Evolutionary conservation across 2,888 invertebrate genomes (phyloP).

Genomic region (Brassicogethes aeneus): DNA sequence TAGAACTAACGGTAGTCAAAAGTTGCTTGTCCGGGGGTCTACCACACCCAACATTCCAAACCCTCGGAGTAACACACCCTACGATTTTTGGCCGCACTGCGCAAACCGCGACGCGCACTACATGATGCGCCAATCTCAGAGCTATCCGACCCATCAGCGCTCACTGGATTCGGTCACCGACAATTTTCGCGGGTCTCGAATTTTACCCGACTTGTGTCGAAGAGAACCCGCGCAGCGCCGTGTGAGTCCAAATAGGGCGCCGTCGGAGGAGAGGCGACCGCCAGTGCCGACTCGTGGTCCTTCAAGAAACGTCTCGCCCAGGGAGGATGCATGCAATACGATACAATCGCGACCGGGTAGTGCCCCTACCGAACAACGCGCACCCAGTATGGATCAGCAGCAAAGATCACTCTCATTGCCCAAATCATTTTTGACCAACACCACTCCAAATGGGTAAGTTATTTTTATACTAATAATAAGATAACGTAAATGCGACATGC

Average conservation of each 20-base stretch:
- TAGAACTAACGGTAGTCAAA: constrained; percentile 23
- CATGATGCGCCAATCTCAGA: constrained; percentile 45
- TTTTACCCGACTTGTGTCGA: constrained; percentile 9
- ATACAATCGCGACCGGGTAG: constrained; percentile 45
- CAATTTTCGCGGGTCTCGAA: constrained; percentile 5
- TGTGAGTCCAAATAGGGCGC: constrained; percentile 20
- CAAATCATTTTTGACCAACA: constrained; percentile 44
- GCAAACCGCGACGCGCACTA: constrained; percentile 31
- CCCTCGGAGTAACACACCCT: constrained; percentile 46
- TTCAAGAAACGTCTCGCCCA: constrained; percentile 34
- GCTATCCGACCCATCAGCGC: constrained; percentile 46
- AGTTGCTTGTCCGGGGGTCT: constrained; percentile 41
- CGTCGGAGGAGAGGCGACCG: background rate
- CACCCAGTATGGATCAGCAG: constrained; percentile 32
- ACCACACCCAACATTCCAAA: constrained; percentile 40
- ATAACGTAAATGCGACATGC: background rate
- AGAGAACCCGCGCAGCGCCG: constrained; percentile 19
- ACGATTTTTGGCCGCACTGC: constrained; percentile 57
- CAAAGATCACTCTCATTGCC: constrained; percentile 47
- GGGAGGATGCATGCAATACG: constrained; percentile 42
- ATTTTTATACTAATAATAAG: background rate
- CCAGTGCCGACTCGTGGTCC: constrained; percentile 13
- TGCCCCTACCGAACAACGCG: constrained; percentile 41
- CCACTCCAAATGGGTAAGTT: constrained; percentile 25
- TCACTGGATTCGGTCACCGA: constrained; percentile 33